These are phyloP conservation scores for Cydia splendana DNA, from an alignment of 1,140 invertebrate species.

Conservation along the genomic window DNA sequence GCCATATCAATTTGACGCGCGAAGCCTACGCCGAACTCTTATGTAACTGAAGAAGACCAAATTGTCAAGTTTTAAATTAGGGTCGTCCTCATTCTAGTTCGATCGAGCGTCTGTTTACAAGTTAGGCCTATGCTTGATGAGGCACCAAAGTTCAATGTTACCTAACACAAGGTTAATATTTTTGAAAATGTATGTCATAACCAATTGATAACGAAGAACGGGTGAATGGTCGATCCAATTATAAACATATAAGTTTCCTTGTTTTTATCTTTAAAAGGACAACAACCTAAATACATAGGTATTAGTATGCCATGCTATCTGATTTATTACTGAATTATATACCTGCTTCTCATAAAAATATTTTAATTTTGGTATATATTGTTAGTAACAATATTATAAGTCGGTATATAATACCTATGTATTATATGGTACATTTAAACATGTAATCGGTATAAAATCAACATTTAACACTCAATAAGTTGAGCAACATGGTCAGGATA, in stretches of 20 bases:
- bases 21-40: conserved; percentile 46
- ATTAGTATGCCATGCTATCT: too few species aligned
- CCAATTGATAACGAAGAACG: too few species aligned
- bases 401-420: background rate
- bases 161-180: conserved; percentile 7
- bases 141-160: conserved; percentile 25
- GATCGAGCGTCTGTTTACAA: conserved; percentile 13
- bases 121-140: background rate
- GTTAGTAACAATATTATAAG: background rate
- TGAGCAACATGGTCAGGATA: background rate
- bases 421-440: background rate
- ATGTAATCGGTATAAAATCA: background rate
- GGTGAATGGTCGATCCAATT: background rate
- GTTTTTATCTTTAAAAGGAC: too few species aligned
- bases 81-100: conserved; percentile 18
- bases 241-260: too few species aligned
- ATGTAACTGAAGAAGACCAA: conserved; percentile 47
- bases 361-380: too few species aligned
- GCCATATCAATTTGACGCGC: conserved; percentile 48
- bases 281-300: too few species aligned
- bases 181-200: conserved; percentile 4
- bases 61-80: conserved; percentile 35
- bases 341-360: too few species aligned
- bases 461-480: background rate
- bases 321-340: too few species aligned